Base-by-base conservation (phyloP, 92 coral and sea anemone genomes). In the Phymanthus crucifer region DNA sequence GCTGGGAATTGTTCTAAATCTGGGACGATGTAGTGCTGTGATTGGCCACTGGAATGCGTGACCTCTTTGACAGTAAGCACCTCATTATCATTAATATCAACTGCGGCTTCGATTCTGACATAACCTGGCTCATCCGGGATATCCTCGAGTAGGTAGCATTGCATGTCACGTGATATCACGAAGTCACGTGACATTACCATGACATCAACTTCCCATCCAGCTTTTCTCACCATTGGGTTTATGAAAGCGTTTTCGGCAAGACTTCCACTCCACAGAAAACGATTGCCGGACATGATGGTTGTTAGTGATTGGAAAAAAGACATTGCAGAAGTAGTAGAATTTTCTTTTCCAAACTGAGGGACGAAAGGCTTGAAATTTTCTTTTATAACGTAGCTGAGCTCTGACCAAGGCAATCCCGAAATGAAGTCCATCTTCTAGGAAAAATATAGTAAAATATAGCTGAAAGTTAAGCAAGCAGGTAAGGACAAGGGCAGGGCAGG, bases 101-200 rank as follows among this genome's bases (percentile, higher is more conserved):
- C 40, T 31, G 70, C 24, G 0, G 64, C 29, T 29, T 33, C 36
- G 0, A 76, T 1, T 33, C 13, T 27, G 37, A 76, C 45, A 48
- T 31, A 76, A 7, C 71, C 80, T 29, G 80, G 80, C 19, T 32
- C 43, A 32, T 76, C 80, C 40, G 69, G 68, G 13, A 76, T 33
- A 66, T 76, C 40, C 48, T 56, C 24, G 21, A 76, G 57, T 21
- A 76, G 8, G 17, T 48, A 19, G 6, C 6, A 26, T 27, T 76
- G 80, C 36, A 48, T 40, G 14, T 48, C 70, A 33, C 69, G 80
- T 24, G 80, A 31, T 24, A 76, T 33, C 9, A 48, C 26, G 34
- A 37, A 27, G 69, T 35, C 26, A 32, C 40, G 34, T 19, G 74
- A 40, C 47, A 40, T 24, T 0, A 56, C 1, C 80, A 76, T 76